phyloP scores from a whole-genome alignment of 2,113 vertebrate genomes.

The Hylia prasina region DNA sequence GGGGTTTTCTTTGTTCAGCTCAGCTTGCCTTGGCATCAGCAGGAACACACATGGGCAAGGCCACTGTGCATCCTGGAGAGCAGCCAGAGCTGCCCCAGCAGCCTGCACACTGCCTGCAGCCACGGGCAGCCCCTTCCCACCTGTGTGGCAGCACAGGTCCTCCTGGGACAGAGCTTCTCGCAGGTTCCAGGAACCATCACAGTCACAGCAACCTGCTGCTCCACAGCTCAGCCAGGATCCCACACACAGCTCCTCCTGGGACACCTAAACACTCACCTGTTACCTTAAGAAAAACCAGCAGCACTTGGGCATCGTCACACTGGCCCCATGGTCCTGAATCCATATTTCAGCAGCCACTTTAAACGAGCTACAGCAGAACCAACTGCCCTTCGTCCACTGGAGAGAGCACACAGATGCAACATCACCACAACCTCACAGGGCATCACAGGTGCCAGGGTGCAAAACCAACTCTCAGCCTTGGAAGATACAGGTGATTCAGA shows the following conservation, averaged over 20 bases:
- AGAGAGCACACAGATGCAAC: neutral
- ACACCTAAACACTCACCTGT: neutral
- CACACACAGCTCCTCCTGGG: neutral
- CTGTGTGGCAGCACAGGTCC: fast-evolving
- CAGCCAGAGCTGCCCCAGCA: neutral
- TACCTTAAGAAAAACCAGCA: neutral
- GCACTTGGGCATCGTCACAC: neutral
- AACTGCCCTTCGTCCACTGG: neutral
- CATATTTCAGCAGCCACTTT: neutral
- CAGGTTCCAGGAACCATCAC: neutral
- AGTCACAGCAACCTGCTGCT: neutral
- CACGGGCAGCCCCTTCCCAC: neutral
- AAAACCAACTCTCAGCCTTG: neutral
- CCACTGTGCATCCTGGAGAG: neutral
- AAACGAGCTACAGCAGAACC: neutral
- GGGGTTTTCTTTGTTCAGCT: neutral
- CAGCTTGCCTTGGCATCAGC: neutral
- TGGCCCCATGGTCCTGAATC: neutral
- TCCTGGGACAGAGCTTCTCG: neutral
- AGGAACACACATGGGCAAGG: neutral
- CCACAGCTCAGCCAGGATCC: neutral
- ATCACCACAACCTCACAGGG: neutral
- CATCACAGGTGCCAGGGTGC: neutral
- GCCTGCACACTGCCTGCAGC: neutral
- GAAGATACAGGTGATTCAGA: neutral